Evolutionary conservation across 2,113 vertebrate species (phyloP), one percentile per base, ranked within the genome.

Genomic region (Ramphastos sulfuratus): DNA sequence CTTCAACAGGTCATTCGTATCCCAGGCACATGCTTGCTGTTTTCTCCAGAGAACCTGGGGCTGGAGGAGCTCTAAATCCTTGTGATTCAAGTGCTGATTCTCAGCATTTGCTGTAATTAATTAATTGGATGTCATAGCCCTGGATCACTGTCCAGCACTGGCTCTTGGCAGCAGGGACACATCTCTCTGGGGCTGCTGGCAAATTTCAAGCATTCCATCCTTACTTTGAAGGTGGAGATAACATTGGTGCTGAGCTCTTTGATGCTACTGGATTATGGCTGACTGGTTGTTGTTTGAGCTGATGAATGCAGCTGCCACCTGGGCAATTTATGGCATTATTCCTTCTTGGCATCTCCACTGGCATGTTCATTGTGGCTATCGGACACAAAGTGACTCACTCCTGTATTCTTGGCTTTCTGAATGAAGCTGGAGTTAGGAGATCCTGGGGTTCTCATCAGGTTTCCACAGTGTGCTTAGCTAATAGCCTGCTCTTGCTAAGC

Each of bases 1-100:
- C 35, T 48, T 23, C 52, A 54, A 3, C 3, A 3, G 17, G 69
- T n/a, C 50, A 21, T 15, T 9, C 19, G 2, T 1, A 3, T 16
- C 15, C 27, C 4, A 5, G 42, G 25, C 23, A 66, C 8, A 16
- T 0, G 0, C 55, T 75, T 0, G 0, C 54, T 0, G 0, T 64
- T 56, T 63, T 59, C 82, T 74, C 37, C 64, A 63, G 19, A 56
- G 46, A 24, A 31, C 28, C 52, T 54, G 16, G 30, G 6, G 28
- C 8, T 12, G 73, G 48, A 71, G 56, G 56, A 82, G 20, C 10
- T 71, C 35, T 78, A 60, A 89, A 67, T 77, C 27, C 9, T 54
- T 12, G 5, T 35, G 35, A 74, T 67, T 60, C 61, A 88, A 44
- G 44, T 33, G 31, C 23, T 46, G 58, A 72, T 73, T 70, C 72